phyloP scores from a whole-genome alignment of 2,797 vertebrate genomes.

The Enteromius thamalakanensis region DNA sequence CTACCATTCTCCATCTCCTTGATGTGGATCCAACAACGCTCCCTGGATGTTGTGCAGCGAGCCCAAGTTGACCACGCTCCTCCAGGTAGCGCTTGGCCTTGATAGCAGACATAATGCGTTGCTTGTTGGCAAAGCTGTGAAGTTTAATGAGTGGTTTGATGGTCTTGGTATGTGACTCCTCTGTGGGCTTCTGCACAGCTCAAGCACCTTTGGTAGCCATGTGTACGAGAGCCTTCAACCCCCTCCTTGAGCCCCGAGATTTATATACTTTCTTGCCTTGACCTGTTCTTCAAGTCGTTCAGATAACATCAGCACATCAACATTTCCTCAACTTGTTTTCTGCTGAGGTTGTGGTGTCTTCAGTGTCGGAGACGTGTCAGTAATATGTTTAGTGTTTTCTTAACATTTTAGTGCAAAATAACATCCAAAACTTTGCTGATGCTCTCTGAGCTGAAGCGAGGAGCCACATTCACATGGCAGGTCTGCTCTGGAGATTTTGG shows the following conservation, averaged over 20 bases:
- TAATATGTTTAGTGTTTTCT: background rate
- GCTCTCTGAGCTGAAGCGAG: background rate
- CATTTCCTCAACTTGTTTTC: background rate
- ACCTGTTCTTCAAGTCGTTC: slow-evolving; percentile 1
- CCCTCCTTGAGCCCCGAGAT: background rate
- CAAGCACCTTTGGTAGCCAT: background rate
- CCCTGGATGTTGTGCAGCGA: too few relatives aligned
- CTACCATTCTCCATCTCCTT: too few relatives aligned
- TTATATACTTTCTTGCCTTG: background rate
- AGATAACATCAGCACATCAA: background rate
- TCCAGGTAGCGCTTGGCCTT: background rate
- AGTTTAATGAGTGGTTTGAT: background rate
- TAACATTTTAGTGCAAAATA: background rate
- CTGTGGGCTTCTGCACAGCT: background rate
- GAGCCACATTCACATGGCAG: background rate
- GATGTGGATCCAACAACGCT: too few relatives aligned
- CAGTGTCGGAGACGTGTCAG: background rate
- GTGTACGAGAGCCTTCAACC: background rate
- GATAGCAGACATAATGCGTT: background rate
- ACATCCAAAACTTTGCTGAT: background rate
- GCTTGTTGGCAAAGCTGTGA: background rate
- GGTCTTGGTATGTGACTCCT: background rate
- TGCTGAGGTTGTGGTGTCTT: background rate
- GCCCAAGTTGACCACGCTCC: background rate
- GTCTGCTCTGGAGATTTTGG: background rate